These are phyloP conservation scores for Aphelinus atriplicis DNA, from an alignment of 1,140 invertebrate species.

Conservation along the genomic window DNA sequence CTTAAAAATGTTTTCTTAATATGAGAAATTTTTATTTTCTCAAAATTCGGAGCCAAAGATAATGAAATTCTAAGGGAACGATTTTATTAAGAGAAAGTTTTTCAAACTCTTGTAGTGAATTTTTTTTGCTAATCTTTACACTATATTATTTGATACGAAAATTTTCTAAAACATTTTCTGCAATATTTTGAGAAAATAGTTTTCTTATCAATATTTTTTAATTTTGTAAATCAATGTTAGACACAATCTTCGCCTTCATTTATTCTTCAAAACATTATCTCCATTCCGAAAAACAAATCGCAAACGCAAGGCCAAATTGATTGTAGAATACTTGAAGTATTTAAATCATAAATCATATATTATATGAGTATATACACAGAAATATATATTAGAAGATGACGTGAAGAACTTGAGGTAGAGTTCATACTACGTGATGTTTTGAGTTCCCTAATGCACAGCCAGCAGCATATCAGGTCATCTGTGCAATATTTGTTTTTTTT, in stretches of 20 bases:
- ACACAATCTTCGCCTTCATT: too few relatives aligned
- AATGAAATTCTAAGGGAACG: constrained; percentile 38
- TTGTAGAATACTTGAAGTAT: constrained; percentile 12
- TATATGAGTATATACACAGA: constrained; percentile 33
- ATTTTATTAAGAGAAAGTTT: constrained; percentile 30
- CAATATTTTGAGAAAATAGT: neutral
- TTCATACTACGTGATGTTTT: constrained; percentile 30
- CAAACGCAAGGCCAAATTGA: neutral
- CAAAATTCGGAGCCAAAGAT: constrained; percentile 38
- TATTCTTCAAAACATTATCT: too few relatives aligned
- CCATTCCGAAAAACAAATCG: constrained; percentile 25
- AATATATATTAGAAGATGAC: constrained; percentile 34
- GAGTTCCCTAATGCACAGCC: constrained; percentile 44
- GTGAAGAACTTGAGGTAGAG: constrained; percentile 21
- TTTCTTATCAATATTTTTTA: constrained; percentile 1
- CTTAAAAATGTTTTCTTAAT: constrained; percentile 23
- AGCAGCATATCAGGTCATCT: constrained; percentile 47
- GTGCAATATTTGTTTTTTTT: constrained; percentile 53
- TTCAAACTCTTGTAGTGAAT: constrained; percentile 6
- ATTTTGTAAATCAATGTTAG: too few relatives aligned
- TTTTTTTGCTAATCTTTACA: constrained; percentile 16
- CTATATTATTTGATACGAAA: constrained; percentile 28
- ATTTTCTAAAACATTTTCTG: constrained; percentile 27
- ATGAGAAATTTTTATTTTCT: constrained; percentile 34
- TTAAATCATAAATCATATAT: constrained; percentile 33